Evolutionary conservation across 2,113 vertebrate genomes (phyloP).

Genomic region (Nesospiza acunhae): DNA sequence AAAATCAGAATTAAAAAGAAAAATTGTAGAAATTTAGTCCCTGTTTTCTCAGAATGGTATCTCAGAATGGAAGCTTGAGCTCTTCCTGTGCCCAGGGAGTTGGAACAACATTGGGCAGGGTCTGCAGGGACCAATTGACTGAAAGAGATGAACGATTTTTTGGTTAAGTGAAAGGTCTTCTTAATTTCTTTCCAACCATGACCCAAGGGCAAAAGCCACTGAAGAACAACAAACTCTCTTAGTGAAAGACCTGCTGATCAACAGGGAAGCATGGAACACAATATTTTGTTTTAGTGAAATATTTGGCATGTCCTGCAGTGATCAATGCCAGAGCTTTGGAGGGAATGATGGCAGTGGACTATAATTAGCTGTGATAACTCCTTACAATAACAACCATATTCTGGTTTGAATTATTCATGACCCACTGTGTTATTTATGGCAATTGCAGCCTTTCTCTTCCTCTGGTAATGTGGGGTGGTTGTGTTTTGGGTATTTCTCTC

Average conservation of each 20-base stretch:
- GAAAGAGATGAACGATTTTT: background rate
- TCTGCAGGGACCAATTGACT: background rate
- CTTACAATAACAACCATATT: constrained; percentile 48
- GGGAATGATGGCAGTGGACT: background rate
- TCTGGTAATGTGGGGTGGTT: background rate
- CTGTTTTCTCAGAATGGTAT: background rate
- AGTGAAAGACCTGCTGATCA: background rate
- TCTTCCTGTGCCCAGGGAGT: background rate
- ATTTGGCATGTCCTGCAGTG: constrained; percentile 39
- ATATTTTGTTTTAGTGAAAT: constrained; percentile 43
- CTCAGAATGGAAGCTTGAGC: background rate
- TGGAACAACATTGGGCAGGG: background rate
- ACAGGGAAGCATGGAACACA: background rate
- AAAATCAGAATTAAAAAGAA: background rate
- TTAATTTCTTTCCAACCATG: background rate
- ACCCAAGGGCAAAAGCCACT: background rate
- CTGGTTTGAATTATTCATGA: constrained; percentile 59
- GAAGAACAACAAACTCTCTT: background rate
- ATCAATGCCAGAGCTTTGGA: constrained; percentile 45
- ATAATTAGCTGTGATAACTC: constrained; percentile 56
- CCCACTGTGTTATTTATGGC: constrained; percentile 10
- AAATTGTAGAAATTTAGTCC: background rate
- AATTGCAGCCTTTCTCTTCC: background rate
- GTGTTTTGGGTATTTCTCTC: background rate
- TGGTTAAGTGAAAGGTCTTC: background rate